Evolutionary conservation across 2,113 vertebrate species (phyloP), one percentile per base, ranked within the genome.

Genomic region (Lampris incognitus): DNA sequence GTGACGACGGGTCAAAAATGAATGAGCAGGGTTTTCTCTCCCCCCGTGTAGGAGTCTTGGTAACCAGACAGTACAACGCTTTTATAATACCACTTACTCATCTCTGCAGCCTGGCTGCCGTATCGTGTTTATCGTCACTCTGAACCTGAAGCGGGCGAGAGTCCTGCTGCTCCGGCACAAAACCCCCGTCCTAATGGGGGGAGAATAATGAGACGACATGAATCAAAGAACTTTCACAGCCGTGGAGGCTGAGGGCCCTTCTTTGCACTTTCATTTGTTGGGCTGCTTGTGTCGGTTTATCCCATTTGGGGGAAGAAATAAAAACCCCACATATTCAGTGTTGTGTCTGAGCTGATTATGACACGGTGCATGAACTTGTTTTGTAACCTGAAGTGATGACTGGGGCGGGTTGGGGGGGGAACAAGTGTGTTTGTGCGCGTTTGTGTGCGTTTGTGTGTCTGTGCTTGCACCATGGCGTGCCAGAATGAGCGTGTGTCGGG

Each of bases 261-360:
- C 77, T 85, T 69, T 86, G 74, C 75, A 85, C 49, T 70, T 86
- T 82, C 59, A 72, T 91, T 88, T 89, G 81, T 88, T 91, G 81
- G 81, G 69, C 75, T 49, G 52, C 76, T 63, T 11, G 48, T 64
- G 59, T 71, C 3, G 40, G 67, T 91, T 87, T 81, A 70, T 82
- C 78, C 79, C 69, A 1, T 74, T 79, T 79, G 59, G 24, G 59
- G 24, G 63, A 86, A 72, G 73, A 56, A 79, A 54, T 37, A 55
- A 46, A 41, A 63, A 49, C 67, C 66, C 60, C 80, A 74, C 69
- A 85, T 80, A 81, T 92, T 83, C 85, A 80, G 78, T 77, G 84
- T 78, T 91, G 90, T 93, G 90, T 93, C 87, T 76, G 69, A 66
- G 86, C 62, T 71, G 74, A 92, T 93, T 90, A 91, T 64, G 79